Evolutionary conservation across 2,888 invertebrate species (phyloP).

Genomic region (Drepana falcataria): DNA sequence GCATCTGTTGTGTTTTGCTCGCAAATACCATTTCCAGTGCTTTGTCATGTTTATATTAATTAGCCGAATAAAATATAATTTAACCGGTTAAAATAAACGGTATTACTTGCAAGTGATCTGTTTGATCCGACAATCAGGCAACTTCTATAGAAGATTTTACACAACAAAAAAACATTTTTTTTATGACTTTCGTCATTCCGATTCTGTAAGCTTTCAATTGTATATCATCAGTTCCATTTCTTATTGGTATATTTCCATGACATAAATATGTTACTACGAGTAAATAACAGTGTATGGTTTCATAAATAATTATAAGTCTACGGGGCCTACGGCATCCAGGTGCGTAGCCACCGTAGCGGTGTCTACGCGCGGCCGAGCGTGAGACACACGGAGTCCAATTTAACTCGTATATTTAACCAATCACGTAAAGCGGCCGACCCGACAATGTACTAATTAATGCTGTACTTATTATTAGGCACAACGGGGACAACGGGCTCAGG

Average conservation of each 20-base stretch:
- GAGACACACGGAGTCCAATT: constrained; percentile 51
- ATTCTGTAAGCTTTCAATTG: no score
- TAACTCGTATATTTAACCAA: constrained; percentile 51
- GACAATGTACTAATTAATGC: constrained; percentile 18
- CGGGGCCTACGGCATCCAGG: neutral
- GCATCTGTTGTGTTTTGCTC: no score
- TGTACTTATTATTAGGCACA: constrained; percentile 16
- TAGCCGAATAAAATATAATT: no score
- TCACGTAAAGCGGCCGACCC: constrained; percentile 21
- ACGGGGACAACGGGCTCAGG: neutral
- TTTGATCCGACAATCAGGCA: no score
- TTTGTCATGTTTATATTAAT: no score
- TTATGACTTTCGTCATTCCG: no score
- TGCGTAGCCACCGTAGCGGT: constrained; percentile 9
- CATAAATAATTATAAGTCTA: neutral
- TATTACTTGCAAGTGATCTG: no score
- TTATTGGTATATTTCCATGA: neutral
- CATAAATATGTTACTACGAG: neutral
- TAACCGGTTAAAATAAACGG: no score
- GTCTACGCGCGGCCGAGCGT: constrained; percentile 31
- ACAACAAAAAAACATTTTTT: no score
- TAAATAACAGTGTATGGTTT: neutral
- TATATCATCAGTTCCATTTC: neutral
- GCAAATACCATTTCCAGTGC: no score
- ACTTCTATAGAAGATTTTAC: no score